Evolutionary conservation across 2,888 invertebrate genomes (phyloP).

Genomic region (Neoaliturus tenellus): DNA sequence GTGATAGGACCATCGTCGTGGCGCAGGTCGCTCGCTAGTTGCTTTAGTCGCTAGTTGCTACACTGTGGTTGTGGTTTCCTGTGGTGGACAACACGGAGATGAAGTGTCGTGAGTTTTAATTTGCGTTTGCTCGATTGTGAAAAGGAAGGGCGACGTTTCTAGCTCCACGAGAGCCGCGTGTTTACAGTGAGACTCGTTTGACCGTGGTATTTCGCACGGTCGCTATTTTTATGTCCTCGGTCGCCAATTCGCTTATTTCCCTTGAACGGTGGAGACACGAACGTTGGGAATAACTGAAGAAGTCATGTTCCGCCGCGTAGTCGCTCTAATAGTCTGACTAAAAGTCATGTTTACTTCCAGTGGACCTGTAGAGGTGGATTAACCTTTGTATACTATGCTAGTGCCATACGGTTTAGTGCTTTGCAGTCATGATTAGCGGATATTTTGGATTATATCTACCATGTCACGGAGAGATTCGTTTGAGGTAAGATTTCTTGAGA

Average conservation of each 20-base stretch:
- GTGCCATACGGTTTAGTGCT: conserved; percentile 37
- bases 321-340: not conserved
- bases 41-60: too few species aligned
- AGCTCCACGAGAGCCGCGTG: not conserved
- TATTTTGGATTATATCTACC: conserved; percentile 52
- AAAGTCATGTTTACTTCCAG: not conserved
- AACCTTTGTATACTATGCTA: conserved; percentile 16
- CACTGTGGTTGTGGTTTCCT: not conserved
- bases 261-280: not conserved
- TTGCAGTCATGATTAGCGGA: conserved; percentile 56
- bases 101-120: not conserved
- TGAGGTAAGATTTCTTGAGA: conserved; percentile 63
- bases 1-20: not conserved
- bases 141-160: too few species aligned
- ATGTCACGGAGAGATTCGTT: conserved; percentile 69
- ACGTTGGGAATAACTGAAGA: not conserved
- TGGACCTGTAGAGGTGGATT: not conserved
- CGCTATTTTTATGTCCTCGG: not conserved
- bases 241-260: not conserved
- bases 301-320: not conserved
- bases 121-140: too few species aligned
- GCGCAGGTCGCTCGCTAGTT: not conserved
- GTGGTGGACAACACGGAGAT: not conserved
- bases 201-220: not conserved
- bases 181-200: not conserved